phyloP scores from a whole-genome alignment of 2,113 vertebrate genomes.

The Prionailurus viverrinus region DNA sequence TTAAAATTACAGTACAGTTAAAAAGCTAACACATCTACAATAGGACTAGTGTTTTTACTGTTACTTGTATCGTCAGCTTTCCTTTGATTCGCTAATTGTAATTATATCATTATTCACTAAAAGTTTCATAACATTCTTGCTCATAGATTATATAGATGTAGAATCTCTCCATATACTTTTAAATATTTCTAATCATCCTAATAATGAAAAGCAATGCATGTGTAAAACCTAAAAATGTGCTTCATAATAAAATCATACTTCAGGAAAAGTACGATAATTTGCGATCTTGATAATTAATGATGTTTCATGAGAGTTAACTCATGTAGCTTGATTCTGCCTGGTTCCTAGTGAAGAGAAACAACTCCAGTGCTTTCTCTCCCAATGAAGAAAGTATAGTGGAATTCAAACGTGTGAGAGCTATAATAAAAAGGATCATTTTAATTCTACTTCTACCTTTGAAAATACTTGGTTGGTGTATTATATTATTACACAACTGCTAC shows the following conservation, averaged over 20 bases:
- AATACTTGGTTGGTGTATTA: background rate
- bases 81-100: constrained; percentile 36
- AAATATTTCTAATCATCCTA: background rate
- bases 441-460: background rate
- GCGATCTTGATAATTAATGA: constrained; percentile 7
- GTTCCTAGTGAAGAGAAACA: background rate
- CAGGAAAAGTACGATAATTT: background rate
- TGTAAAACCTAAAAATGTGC: constrained; percentile 24
- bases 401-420: background rate
- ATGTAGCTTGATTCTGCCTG: background rate
- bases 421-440: background rate
- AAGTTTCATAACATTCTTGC: background rate
- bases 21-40: background rate
- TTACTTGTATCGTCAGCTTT: constrained; percentile 1
- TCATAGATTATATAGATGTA: background rate
- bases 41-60: background rate
- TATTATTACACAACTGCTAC: background rate
- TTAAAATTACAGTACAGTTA: background rate
- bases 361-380: background rate
- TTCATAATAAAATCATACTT: constrained; percentile 1
- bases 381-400: background rate
- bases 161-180: background rate
- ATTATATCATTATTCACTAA: constrained; percentile 33
- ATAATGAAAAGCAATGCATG: constrained; percentile 11
- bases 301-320: background rate